These are phyloP conservation scores for Heptranchias perlo DNA, from an alignment of 2,113 vertebrate species.

Conservation along the genomic window DNA sequence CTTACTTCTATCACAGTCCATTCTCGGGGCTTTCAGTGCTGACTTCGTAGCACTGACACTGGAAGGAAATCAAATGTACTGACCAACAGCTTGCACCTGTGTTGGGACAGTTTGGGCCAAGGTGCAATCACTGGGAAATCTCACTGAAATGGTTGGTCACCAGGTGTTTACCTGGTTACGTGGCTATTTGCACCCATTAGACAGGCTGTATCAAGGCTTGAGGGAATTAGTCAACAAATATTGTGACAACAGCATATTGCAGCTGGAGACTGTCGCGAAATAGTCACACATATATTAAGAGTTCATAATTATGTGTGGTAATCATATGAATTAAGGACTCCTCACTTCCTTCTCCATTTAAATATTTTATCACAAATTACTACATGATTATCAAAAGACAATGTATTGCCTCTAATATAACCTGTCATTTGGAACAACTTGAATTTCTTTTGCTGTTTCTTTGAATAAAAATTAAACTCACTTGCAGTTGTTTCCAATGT, in stretches of 20 bases:
- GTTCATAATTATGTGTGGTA: no score
- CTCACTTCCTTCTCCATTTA: neutral
- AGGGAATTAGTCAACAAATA: neutral
- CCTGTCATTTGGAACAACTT: neutral
- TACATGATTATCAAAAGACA: neutral
- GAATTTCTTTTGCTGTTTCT: neutral
- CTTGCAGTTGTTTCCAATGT: constrained; percentile 57
- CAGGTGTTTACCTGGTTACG: neutral
- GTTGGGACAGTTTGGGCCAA: neutral
- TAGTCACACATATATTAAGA: neutral
- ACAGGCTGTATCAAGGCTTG: neutral
- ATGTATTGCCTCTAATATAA: neutral
- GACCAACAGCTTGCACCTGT: neutral
- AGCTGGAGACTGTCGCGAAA: neutral
- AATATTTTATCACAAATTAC: neutral
- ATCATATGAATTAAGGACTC: neutral
- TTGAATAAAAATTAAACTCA: constrained; percentile 46
- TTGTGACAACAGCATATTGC: neutral
- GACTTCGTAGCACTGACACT: neutral
- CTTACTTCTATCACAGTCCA: neutral
- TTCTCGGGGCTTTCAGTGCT: neutral
- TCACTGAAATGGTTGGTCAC: neutral
- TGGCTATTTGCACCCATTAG: neutral
- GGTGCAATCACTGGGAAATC: neutral
- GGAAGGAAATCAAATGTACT: neutral